Evolutionary conservation across 1,140 invertebrate species (phyloP), one percentile per base, ranked within the genome.

Genomic region (Conus ventricosus): DNA sequence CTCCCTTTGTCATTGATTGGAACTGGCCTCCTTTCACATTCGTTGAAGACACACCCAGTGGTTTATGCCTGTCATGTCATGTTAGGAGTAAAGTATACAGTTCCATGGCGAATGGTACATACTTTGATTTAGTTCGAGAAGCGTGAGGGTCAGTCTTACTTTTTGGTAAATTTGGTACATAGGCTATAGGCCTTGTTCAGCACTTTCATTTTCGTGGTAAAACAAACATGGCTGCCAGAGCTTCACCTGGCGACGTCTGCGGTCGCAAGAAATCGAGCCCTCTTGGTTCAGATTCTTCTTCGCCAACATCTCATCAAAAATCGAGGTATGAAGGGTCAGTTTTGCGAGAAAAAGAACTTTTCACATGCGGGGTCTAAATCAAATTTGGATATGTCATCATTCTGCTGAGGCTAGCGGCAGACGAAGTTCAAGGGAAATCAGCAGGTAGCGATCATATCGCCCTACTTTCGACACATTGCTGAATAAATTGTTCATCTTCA

Each of bases 281-380:
- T 7, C 54, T 78, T 78, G 75, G n/a, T 23, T 78, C 85, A 55
- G 85, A 87, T 87, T 87, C 85, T 20, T 54, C 85, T 27, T 87
- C 85, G 23, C 71, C 85, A 78, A 78, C 85, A 55, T 23, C 20
- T 27, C 53, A 67, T 23, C 85, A 55, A 6, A 87, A 87, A 27
- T 87, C 71, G 23, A 87, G 85, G 85, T 87, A 75, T 54, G 5
- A 60, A 39, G 39, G 39, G 39, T 39, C 39, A 39, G 3, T 1
- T 1, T 39, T 39, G 0, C 39, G 39, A 39, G 39, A 39, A 39
- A 39, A 39, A 3, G 0, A 39, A 39, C 39, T 39, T 39, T 39
- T 39, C 39, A 39, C 39, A 39, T 39, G 39, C 39, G 39, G 39
- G 39, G 39, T 39, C 39, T 39, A 39, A 39, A 39, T 39, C 39